A percentile compares a stretch with the other conserved stretches of the same genome.
phyloP scores from a whole-genome alignment of 2,797 vertebrate genomes.

The Epinephelus coioides region DNA sequence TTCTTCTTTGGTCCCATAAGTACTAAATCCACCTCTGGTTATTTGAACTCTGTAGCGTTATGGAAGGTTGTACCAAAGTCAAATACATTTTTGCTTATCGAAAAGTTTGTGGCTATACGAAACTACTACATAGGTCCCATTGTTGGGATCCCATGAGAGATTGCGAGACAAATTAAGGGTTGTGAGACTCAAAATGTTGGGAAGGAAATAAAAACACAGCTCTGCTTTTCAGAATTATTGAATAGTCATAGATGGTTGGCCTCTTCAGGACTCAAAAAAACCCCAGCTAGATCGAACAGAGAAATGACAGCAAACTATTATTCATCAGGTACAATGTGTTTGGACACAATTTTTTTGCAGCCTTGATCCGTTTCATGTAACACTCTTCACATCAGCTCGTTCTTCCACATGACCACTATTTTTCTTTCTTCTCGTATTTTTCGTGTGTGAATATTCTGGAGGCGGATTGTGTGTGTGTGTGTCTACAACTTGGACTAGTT shows the following conservation, averaged over 20 bases:
- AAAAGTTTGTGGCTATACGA: neutral
- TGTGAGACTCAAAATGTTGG: neutral
- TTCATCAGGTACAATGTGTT: neutral
- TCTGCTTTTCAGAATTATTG: too few relatives aligned
- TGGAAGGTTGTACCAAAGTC: neutral
- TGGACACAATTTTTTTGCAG: neutral
- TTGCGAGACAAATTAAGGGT: neutral
- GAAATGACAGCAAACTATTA: neutral
- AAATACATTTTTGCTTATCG: neutral
- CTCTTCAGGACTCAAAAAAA: too few relatives aligned
- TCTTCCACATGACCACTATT: neutral
- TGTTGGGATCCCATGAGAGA: neutral
- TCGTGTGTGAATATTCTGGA: neutral
- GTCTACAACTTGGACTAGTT: conserved; percentile 14
- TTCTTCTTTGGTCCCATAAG: too few relatives aligned
- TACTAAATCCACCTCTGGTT: neutral
- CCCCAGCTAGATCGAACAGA: neutral
- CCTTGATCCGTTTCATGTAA: neutral
- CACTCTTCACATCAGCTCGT: neutral
- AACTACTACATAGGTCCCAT: neutral
- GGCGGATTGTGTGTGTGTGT: neutral
- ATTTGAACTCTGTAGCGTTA: neutral
- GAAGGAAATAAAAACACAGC: too few relatives aligned
- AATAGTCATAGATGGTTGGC: too few relatives aligned
- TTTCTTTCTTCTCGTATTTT: neutral